Evolutionary conservation across 1,140 invertebrate genomes (phyloP), one percentile per base, ranked within the genome.

Genomic region (Drosophila fuyamai): DNA sequence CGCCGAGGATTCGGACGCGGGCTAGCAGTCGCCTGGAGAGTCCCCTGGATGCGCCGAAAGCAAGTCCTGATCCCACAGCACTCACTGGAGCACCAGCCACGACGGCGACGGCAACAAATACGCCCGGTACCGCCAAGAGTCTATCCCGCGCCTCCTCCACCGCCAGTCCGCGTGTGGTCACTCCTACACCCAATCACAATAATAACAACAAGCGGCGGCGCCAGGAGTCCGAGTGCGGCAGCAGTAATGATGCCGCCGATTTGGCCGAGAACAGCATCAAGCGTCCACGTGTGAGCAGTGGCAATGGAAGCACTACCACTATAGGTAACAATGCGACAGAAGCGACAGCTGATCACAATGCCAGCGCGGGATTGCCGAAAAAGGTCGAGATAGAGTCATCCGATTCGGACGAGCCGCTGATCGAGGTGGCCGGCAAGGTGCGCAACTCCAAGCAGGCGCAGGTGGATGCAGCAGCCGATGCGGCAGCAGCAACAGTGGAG

Each of bases 331-430:
- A 46, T 29, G 36, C 43, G 10, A 6, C 56, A 7, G 58, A 66
- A 27, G 27, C 32, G 1, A 12, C 46, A 9, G 57, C 48, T 53
- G 62, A 66, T 59, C 47, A 81, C 38, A 79, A 55, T 29, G 54
- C 65, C 7, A 27, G n/a, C 3, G 48, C 32, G 1, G 50, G 13
- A 29, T 32, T 57, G 35, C 23, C 63, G 13, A 85, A 91, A 3
- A 92, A 93, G 65, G 81, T 91, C 14, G 94, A 94, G 65, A 84
- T 88, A 7, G 95, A 95, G 54, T 95, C 94, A 16, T 96, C 95
- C 27, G 96, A 96, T 76, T 96, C 96, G 77, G 96, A 96, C 91
- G 96, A 97, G 92, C 96, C 96, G 50, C 93, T 96, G 23, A 96
- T 96, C 75, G 95, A 96, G 81, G 93, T 95, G 36, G 93, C 94